These are phyloP conservation scores for Salvelinus fontinalis DNA, from an alignment of 2,113 vertebrate genomes.

Conservation along the genomic window DNA sequence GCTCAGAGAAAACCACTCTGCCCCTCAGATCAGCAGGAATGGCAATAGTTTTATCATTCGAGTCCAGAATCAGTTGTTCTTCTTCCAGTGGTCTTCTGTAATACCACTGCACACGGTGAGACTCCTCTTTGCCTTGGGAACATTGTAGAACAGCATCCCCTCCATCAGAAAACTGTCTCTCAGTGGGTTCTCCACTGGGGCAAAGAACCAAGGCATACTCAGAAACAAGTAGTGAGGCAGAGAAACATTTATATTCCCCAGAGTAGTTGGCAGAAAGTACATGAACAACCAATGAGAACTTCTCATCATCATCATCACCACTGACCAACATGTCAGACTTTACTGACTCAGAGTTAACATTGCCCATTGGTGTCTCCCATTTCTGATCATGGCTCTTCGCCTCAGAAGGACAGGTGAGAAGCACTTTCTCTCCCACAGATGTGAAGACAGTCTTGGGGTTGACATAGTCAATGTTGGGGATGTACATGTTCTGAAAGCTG, in stretches of 20 bases:
- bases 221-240: constrained; percentile 3
- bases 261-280: constrained; percentile 14
- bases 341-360: constrained; percentile 26
- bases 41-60: constrained; percentile 6
- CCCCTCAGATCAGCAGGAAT: constrained; percentile 40
- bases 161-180: not conserved
- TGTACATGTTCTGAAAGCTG: constrained; percentile 56
- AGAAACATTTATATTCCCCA: constrained; percentile 66
- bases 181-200: constrained; percentile 20
- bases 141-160: constrained; percentile 39
- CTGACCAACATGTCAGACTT: constrained; percentile 7
- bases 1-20: constrained; percentile 32
- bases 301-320: not conserved
- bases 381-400: constrained; percentile 17
- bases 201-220: constrained; percentile 61
- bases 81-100: not conserved
- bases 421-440: constrained; percentile 54
- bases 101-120: constrained; percentile 62
- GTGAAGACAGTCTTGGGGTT: constrained; percentile 35
- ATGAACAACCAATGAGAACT: constrained; percentile 61
- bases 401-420: constrained; percentile 51
- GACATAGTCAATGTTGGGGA: constrained; percentile 33
- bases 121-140: not conserved
- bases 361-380: constrained; percentile 70
- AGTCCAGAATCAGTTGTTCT: constrained; percentile 45